Base-by-base conservation (phyloP, 2,797 vertebrate genomes). In the Gymnothorax javanicus region DNA sequence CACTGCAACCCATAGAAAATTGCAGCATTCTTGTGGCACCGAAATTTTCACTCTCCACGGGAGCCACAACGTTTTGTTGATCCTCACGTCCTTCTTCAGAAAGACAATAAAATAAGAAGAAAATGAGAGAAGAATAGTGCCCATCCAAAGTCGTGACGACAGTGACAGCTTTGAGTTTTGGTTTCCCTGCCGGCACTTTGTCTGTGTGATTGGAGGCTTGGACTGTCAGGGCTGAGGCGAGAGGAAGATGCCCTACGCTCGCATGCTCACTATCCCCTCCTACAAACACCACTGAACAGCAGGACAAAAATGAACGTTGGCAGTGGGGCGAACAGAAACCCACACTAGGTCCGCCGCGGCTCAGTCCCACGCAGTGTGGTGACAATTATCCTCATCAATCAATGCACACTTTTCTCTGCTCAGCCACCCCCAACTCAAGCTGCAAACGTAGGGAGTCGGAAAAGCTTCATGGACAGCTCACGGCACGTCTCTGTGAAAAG, bases 301-400 rank as follows among this genome's bases (percentile, higher is more conserved):
- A 59, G 81, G 82, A 50, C 81, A 83, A 73, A 43, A 75, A 23
- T 20, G 58, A 20, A 59, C 33, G 52, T 64, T 73, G 81, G 57
- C 9, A 52, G 77, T 7, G 64, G 86, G 64, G 73, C 23, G 54
- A 83, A 83, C 52, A 59, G 15, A 52, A 64, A 11, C 43, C 27
- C 79, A 17, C 54, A 25, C 33, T 64, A 64, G 60, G 50, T 54
- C 86, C 12, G 43, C 52, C 4, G 27, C 54, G 12, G 25, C 71
- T 59, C 64, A 64, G 83, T 83, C 84, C 84, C 83, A 89, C 84
- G 71, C 91, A 90, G 84, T 86, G 86, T 27, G 69, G 84, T 73
- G 73, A 89, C 89, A 90, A 90, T 92, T 92, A 92, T 87, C 87
- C 86, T 87, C 79, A 86, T 89, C 90, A 88, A 87, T 87, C 87